phyloP scores from a whole-genome alignment of 2,797 vertebrate genomes.

The Dryobates pubescens region DNA sequence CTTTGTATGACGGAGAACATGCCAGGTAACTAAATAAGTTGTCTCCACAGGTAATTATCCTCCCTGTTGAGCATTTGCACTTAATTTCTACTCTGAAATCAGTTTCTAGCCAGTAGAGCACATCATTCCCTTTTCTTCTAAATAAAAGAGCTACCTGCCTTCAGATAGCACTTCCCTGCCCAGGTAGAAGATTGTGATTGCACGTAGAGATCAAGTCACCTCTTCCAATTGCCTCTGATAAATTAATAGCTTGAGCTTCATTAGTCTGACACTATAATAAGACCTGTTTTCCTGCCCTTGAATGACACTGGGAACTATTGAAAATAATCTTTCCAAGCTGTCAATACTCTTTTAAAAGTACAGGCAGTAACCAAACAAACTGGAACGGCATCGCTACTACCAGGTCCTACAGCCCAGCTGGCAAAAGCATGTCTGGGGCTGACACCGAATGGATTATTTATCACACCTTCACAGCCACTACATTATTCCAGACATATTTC shows the following conservation, averaged over 20 bases:
- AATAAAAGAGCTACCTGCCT: conserved; percentile 19
- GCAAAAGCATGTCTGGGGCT: background rate
- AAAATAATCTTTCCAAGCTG: conserved; percentile 19
- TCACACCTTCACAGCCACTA: background rate
- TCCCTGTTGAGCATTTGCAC: conserved; percentile 12
- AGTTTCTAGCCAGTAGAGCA: conserved; percentile 42
- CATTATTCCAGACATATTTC: background rate
- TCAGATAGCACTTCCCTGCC: conserved; percentile 9
- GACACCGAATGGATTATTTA: background rate
- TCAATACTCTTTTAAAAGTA: background rate
- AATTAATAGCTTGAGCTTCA: conserved; percentile 60
- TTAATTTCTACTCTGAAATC: conserved; percentile 55
- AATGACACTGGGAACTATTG: conserved; percentile 22
- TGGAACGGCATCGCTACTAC: background rate
- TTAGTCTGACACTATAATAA: conserved; percentile 53
- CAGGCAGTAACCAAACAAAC: background rate
- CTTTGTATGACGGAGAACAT: conserved; percentile 25
- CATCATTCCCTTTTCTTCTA: conserved; percentile 16
- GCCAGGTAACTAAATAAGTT: conserved; percentile 37
- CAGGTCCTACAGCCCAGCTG: background rate
- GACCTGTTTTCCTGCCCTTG: conserved; percentile 48
- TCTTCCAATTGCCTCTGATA: conserved; percentile 53
- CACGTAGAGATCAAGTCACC: background rate
- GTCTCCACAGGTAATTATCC: conserved; percentile 10
- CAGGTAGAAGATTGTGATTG: conserved; percentile 26